phyloP scores from a whole-genome alignment of 1,140 invertebrate species.

The Latrodectus geometricus region DNA sequence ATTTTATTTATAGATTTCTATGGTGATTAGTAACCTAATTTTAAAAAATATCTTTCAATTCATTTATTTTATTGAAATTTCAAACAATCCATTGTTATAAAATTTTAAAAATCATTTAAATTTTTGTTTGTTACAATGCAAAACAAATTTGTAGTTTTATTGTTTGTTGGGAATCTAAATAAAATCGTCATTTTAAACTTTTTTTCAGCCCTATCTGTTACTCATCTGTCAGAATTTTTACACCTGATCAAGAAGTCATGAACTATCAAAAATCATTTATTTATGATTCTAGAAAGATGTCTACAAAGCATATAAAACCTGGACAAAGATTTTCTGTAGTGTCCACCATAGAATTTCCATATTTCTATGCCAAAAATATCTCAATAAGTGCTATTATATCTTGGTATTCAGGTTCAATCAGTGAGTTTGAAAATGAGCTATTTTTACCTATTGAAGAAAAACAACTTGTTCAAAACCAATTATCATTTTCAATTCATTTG shows the following conservation, averaged over 20 bases:
- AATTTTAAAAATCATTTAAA: too few species aligned
- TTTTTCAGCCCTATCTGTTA: slow-evolving; percentile 13
- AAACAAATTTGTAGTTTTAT: too few species aligned
- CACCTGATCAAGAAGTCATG: background rate
- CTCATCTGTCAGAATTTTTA: background rate
- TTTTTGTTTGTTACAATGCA: too few species aligned
- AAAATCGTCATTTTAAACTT: too few species aligned
- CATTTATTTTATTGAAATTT: too few species aligned
- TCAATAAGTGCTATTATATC: background rate
- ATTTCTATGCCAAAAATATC: background rate
- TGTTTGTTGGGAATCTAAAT: too few species aligned
- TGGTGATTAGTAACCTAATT: too few species aligned
- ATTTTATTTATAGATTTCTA: too few species aligned
- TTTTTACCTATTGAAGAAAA: slow-evolving; percentile 17
- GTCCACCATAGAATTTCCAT: background rate
- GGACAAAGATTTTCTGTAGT: slow-evolving; percentile 14
- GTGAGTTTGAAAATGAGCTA: slow-evolving; percentile 26
- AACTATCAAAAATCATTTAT: slow-evolving; percentile 20
- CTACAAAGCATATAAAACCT: slow-evolving; percentile 2
- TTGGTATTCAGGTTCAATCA: background rate
- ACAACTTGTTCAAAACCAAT: background rate
- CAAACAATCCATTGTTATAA: too few species aligned
- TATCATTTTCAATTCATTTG: too few species aligned
- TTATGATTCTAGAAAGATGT: background rate
- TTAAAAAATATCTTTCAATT: too few species aligned